Evolutionary conservation across 2,888 invertebrate genomes (phyloP), one percentile per base, ranked within the genome.

Genomic region (Nemotelus nigrinus): DNA sequence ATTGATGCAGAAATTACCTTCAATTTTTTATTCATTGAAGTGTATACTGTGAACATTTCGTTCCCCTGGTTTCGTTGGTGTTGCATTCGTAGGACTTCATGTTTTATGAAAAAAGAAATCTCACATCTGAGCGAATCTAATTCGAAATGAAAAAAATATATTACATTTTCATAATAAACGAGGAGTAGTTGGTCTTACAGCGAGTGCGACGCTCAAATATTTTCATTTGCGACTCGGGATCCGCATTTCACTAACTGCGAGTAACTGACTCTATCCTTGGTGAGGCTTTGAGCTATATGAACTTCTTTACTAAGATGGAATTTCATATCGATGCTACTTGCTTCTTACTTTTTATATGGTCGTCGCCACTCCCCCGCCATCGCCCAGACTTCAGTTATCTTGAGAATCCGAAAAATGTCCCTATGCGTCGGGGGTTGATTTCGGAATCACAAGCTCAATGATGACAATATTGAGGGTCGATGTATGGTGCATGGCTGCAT

Each of bases 121-220:
- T 4, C 74, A 50, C 74, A 74, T 74, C 60, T 74, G 74, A 74
- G 74, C 74, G 74, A 74, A 74, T 74, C 74, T 74, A 74, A 74
- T 74, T 72, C 7, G 48, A n/a, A 65, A 45, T 50, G 10, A 74
- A 57, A 72, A 71, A 72, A 57, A 74, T 50, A 74, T 60, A 74
- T 74, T 74, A 60, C 74, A 39, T 74, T 74, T 74, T 74, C 74
- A 74, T 74, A 74, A 74, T 74, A 74, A 50, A 60, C 74, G 48
- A 50, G 60, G 25, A n/a, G 10, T 71, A 71, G 55, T 55, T 55
- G 65, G 47, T 45, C 44, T 65, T 65, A 45, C 65, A 6, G 41
- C 63, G 39, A 65, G n/a, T 65, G 43, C 45, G 65, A 45, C 47
- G 65, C 65, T n/a, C 7, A 47, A 65, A n/a, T 65, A 47, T 65